These are phyloP conservation scores for Pterophyllum scalare DNA, from an alignment of 2,113 vertebrate species.

Conservation along the genomic window DNA sequence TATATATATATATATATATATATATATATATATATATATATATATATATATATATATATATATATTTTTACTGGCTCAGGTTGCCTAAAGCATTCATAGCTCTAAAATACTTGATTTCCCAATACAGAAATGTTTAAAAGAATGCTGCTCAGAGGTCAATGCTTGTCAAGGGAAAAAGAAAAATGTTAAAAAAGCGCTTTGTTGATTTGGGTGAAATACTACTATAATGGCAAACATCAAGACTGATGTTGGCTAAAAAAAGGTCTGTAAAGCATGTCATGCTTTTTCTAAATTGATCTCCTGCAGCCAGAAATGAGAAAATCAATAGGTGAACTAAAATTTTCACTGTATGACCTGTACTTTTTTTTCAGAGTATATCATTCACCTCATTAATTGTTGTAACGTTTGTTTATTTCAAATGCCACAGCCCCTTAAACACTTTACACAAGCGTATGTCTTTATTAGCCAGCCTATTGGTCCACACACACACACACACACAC, in stretches of 20 bases:
- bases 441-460: conserved; percentile 7
- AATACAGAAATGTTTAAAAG: conserved; percentile 41
- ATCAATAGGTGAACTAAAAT: conserved; percentile 12
- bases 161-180: conserved; percentile 28
- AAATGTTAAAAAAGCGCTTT: conserved; percentile 36
- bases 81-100: conserved; percentile 35
- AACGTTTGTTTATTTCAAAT: neutral
- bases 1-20: too few species aligned
- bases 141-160: conserved; percentile 12
- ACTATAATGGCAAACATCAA: conserved; percentile 18
- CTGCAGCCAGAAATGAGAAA: conserved; percentile 4
- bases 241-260: conserved; percentile 17
- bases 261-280: neutral
- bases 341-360: neutral
- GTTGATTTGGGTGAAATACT: conserved; percentile 39
- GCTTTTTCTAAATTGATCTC: neutral
- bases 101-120: conserved; percentile 43
- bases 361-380: neutral
- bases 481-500: neutral
- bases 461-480: neutral
- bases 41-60: too few species aligned
- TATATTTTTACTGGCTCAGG: neutral
- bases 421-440: neutral
- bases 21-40: too few species aligned
- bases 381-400: neutral